phyloP scores from a whole-genome alignment of 1,140 invertebrate species.

The Aporrectodea caliginosa region DNA sequence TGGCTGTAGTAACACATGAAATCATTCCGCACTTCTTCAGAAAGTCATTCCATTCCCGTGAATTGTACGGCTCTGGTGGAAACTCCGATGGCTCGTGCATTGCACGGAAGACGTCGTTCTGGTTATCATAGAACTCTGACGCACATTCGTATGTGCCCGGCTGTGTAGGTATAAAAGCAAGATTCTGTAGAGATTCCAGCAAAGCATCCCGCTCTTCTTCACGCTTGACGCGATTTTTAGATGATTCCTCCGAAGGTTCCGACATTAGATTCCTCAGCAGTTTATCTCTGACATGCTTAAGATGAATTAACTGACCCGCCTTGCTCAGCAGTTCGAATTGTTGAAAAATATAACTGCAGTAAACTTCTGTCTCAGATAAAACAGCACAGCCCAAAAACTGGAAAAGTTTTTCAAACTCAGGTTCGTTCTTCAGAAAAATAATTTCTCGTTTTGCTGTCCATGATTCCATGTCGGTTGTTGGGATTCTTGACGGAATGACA shows the following conservation, averaged over 20 bases:
- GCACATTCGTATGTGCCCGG: neutral
- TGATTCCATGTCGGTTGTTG: constrained; percentile 13
- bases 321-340: constrained; percentile 24
- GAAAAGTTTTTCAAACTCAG: neutral
- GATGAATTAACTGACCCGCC: constrained; percentile 8
- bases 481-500: constrained; percentile 11
- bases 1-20: neutral
- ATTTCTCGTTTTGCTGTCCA: constrained; percentile 4
- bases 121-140: constrained; percentile 20
- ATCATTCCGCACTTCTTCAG: constrained; percentile 19
- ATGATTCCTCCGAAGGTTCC: neutral
- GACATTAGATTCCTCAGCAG: neutral
- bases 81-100: constrained; percentile 21
- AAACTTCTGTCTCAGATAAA: constrained; percentile 11
- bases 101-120: constrained; percentile 16
- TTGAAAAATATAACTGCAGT: constrained; percentile 15
- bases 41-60: constrained; percentile 23
- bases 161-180: constrained; percentile 3
- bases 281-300: constrained; percentile 15
- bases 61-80: constrained; percentile 20
- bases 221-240: neutral
- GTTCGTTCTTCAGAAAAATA: constrained; percentile 16
- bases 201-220: constrained; percentile 13
- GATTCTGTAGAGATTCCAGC: constrained; percentile 1
- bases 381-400: neutral